phyloP scores from a whole-genome alignment of 2,888 invertebrate species.

The Limnephilus marmoratus region DNA sequence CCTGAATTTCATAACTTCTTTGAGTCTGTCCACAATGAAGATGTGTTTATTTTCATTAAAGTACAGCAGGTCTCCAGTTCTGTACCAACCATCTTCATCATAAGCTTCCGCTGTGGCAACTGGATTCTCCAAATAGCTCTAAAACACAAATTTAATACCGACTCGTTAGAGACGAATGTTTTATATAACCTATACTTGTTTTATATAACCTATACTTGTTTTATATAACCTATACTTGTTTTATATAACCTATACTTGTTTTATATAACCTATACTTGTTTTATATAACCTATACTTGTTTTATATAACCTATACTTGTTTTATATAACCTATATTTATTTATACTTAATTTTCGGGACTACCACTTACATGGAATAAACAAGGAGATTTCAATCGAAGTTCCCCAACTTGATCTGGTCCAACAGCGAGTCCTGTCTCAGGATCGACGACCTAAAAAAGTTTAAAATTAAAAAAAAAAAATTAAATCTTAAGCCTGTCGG shows the following conservation, averaged over 20 bases:
- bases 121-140: constrained; percentile 69
- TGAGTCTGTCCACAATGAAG: constrained; percentile 69
- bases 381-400: constrained; percentile 70
- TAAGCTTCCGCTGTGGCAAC: constrained; percentile 60
- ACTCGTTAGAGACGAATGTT: not conserved
- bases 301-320: no score
- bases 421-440: constrained; percentile 73
- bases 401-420: constrained; percentile 76
- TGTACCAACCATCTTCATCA: constrained; percentile 68
- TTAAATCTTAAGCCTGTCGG: not conserved
- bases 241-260: not conserved
- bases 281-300: no score
- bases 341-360: not conserved
- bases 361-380: constrained; percentile 31
- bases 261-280: no score
- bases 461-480: not conserved
- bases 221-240: not conserved
- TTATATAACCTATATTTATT: not conserved
- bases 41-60: constrained; percentile 68
- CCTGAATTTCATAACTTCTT: constrained; percentile 69
- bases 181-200: not conserved
- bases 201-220: not conserved
- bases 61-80: constrained; percentile 69
- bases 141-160: not conserved
- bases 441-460: constrained; percentile 72